Conservation (phyloP, 2,888 invertebrate species). For the Oligia fasciuncula region DNA sequence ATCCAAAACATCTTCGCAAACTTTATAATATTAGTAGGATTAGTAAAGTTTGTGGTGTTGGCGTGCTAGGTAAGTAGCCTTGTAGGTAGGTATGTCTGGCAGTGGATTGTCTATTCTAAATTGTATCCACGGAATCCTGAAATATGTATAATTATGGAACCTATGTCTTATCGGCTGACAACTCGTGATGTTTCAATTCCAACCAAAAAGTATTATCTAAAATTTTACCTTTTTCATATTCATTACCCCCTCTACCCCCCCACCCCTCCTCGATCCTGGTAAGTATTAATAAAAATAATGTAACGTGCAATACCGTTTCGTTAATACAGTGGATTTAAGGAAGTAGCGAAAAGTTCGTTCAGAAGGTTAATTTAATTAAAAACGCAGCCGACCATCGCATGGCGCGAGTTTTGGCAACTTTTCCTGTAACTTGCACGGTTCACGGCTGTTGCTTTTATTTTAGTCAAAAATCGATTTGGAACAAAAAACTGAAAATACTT, state of each 20-base stretch:
- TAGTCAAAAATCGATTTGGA: neutral
- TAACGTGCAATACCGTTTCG: neutral
- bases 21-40: neutral
- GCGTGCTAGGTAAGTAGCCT: too few relatives aligned
- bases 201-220: neutral
- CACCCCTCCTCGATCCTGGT: neutral
- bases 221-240: neutral
- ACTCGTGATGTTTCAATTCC: neutral
- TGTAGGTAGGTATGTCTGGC: neutral
- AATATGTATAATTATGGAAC: neutral
- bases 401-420: slow-evolving; percentile 41
- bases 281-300: slow-evolving; percentile 23
- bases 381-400: slow-evolving; percentile 18
- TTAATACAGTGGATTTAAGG: slow-evolving; percentile 29
- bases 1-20: too few relatives aligned
- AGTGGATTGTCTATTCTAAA: neutral
- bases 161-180: neutral
- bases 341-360: slow-evolving; percentile 39
- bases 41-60: too few relatives aligned
- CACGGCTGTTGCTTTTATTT: slow-evolving; percentile 16
- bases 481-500: neutral
- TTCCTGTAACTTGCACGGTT: slow-evolving; percentile 7
- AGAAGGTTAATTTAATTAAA: slow-evolving; percentile 60
- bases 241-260: too few relatives aligned
- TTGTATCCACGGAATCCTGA: neutral